Evolutionary conservation across 1,140 invertebrate species (phyloP).

Genomic region (Sycophila sp.): DNA sequence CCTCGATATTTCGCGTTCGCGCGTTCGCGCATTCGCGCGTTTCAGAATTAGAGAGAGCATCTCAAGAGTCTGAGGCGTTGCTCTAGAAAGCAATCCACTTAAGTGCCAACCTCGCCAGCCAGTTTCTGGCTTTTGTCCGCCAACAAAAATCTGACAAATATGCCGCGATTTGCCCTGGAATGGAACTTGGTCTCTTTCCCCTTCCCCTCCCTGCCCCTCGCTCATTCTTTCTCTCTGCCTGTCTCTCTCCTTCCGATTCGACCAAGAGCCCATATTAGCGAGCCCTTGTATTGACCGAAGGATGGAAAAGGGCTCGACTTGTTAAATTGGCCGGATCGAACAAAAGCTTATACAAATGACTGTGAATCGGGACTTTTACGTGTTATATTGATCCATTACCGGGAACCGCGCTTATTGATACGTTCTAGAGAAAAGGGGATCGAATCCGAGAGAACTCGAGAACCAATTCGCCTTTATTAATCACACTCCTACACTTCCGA

Average conservation of each 20-base stretch:
- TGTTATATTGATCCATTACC: conserved; percentile 58
- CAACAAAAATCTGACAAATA: conserved; percentile 67
- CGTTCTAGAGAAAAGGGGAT: conserved; percentile 31
- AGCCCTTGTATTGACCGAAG: neutral
- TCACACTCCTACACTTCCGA: too few relatives aligned
- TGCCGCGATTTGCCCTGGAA: conserved; percentile 60
- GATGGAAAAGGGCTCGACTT: conserved; percentile 41
- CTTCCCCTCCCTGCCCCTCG: conserved; percentile 12
- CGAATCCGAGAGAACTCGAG: too few relatives aligned
- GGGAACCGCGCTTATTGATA: conserved; percentile 56
- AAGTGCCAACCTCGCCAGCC: conserved; percentile 41
- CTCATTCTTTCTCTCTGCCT: conserved; percentile 13
- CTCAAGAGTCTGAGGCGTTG: conserved; percentile 30
- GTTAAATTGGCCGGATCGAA: conserved; percentile 62
- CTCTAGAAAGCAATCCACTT: conserved; percentile 63
- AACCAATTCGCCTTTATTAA: too few relatives aligned
- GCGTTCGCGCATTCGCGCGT: too few relatives aligned
- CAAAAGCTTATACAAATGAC: conserved; percentile 64
- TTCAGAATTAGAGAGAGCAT: neutral
- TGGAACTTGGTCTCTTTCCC: conserved; percentile 1
- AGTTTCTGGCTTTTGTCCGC: conserved; percentile 60
- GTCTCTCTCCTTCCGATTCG: too few relatives aligned
- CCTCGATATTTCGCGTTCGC: neutral
- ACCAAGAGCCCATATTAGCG: neutral
- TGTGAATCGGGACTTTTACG: conserved; percentile 53